These are phyloP conservation scores for Phortica variegata DNA, from an alignment of 1,140 invertebrate genomes.

Conservation along the genomic window DNA sequence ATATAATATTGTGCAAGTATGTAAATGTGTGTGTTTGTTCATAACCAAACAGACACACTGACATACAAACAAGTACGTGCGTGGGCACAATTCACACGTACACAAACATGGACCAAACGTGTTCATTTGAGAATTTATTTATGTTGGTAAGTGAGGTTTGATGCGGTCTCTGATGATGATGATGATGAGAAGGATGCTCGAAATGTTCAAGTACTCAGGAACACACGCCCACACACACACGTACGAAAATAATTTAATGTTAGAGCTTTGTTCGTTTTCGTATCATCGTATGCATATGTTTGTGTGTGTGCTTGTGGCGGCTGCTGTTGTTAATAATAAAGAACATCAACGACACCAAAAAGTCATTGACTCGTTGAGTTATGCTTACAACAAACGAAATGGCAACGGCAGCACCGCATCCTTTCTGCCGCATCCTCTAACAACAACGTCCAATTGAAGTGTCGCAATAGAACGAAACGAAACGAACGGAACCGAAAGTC, in stretches of 20 bases:
- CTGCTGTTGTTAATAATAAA: slow-evolving; percentile 54
- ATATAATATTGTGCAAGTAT: too few relatives aligned
- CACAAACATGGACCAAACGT: slow-evolving; percentile 37
- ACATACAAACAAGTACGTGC: not conserved
- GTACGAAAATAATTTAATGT: not conserved
- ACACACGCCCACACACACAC: slow-evolving; percentile 1
- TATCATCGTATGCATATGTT: not conserved
- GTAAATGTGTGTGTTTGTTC: too few relatives aligned
- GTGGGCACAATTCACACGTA: slow-evolving; percentile 11
- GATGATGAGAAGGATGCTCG: slow-evolving; percentile 8
- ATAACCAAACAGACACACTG: too few relatives aligned
- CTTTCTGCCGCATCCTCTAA: slow-evolving; percentile 24
- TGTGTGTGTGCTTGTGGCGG: slow-evolving; percentile 5
- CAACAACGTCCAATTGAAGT: not conserved
- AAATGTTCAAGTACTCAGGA: slow-evolving; percentile 23
- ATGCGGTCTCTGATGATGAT: slow-evolving; percentile 20
- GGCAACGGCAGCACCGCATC: slow-evolving; percentile 32
- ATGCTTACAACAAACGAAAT: slow-evolving; percentile 36
- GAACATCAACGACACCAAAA: slow-evolving; percentile 56
- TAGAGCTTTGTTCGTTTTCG: not conserved
- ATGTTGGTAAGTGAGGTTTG: slow-evolving; percentile 49
- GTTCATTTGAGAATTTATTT: slow-evolving; percentile 56
- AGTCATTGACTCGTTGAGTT: slow-evolving; percentile 57
- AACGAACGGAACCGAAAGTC: too few relatives aligned
- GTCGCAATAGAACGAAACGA: too few relatives aligned